Base-by-base conservation (phyloP, 2,888 invertebrate species). In the Falcaria lacertinaria region DNA sequence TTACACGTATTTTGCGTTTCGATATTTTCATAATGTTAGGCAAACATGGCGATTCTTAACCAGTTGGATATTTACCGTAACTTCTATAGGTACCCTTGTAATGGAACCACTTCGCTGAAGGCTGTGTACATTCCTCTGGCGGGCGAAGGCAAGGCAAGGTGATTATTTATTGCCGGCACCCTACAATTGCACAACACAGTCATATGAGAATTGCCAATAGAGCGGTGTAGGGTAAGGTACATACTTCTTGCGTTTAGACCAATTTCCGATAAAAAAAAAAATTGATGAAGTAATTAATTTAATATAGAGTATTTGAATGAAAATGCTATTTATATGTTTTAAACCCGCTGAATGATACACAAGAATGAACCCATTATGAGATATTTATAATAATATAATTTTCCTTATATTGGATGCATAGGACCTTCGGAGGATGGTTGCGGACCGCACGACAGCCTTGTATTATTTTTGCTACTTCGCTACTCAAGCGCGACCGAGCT, bases 391-490 rank as follows among this genome's bases (percentile, higher is more conserved):
- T 4, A 47, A 42, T 34, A 44, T 41, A 35, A 43, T 48, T 49
- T 53, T 51, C 52, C 50, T 48, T 37, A 34, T 54, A 46, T 48
- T 41, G 34, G 17, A 51, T 44, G 48, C 44, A 41, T 50, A 40
- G 35, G 34, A 51, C 60, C 60, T 68, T 60, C 61, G 51, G 28
- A 51, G 43, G 56, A 65, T 56, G 60, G 57, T 50, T 54, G 48
- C 44, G 13, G 68, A 69, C 67, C 73, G 52, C 64, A 58, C 42
- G 46, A 32, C 51, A 64, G 63, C 77, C 76, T 76, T 73, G 73
- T 51, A 48, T 44, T 47, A 67, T 78, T 79, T 76, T 79, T 75
- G 71, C 64, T 45, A 42, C 47, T 54, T 47, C 48, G 42, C 66
- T 64, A 69, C 54, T 72, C 71, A 70, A 60, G 68, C 74, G 69